Base-by-base conservation (phyloP, 2,888 invertebrate species). In the Torymus texanus region DNA sequence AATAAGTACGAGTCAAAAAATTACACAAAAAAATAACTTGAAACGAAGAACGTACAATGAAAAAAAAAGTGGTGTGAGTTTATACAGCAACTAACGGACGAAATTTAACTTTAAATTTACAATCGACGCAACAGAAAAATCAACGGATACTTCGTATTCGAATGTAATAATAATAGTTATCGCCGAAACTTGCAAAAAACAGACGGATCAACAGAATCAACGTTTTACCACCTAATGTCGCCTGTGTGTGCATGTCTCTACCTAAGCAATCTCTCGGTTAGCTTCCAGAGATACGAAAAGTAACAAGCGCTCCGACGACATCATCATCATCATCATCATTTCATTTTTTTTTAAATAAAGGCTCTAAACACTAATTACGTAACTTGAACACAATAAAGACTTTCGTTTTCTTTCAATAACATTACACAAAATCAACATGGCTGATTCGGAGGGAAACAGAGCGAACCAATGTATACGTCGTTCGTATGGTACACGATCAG, bases 341-440 rank as follows among this genome's bases (percentile, higher is more conserved):
- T 61, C n/a, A n/a, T n/a, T 61, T 67, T 61, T 53, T 63, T 73
- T 75, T 75, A 83, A 78, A 80, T 80, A 83, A 84, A 81, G 77
- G 73, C 81, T 82, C 82, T 83, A 82, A 84, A 83, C 83, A 80
- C 80, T 83, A 81, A 78, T 82, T 80, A 82, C 82, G 80, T 80
- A 85, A 84, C 84, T 84, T 83, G 84, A 84, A 84, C 84, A 85
- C 84, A 85, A 84, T 83, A 82, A 84, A 85, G 84, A 85, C 82
- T 84, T 84, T 84, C 81, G 80, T 53, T 63, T 67, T 58, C 68
- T 74, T 75, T 65, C 50, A 24, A 14, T 82, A 83, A 82, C 82
- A 82, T 72, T 79, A 83, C 82, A 81, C 71, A 83, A 86, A 87
- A 85, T 85, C 83, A 86, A 86, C 86, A 85, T 84, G 84, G 84